Evolutionary conservation across 2,797 vertebrate genomes (phyloP).

Genomic region (Apodemus agrarius): DNA sequence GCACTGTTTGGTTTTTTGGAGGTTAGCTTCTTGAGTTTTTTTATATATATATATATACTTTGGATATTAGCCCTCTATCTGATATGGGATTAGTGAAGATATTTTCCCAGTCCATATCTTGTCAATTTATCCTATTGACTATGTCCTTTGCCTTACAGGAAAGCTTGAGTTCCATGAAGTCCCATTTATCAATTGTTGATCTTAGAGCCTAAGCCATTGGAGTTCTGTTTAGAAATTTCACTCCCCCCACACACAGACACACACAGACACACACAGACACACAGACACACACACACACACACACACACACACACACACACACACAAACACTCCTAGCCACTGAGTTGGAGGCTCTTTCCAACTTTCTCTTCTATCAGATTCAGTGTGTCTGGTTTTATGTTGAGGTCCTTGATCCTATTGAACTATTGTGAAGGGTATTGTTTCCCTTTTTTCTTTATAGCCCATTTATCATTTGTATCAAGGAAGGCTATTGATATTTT

Average conservation of each 20-base stretch:
- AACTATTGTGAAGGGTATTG: neutral
- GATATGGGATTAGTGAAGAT: neutral
- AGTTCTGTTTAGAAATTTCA: neutral
- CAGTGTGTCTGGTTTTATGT: neutral
- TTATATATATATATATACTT: no score
- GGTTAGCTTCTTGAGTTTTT: neutral
- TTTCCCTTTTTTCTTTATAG: no score
- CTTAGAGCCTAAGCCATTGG: neutral
- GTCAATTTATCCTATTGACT: neutral
- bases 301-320: no score
- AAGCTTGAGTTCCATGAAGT: neutral
- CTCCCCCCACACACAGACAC: no score
- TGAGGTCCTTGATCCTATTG: neutral
- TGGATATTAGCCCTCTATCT: neutral
- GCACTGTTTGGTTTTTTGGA: neutral
- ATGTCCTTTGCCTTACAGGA: neutral
- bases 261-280: no score
- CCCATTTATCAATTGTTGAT: neutral
- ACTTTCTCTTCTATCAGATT: neutral
- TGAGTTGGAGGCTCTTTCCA: neutral
- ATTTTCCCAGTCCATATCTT: neutral
- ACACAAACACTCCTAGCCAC: no score
- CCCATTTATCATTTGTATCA: no score
- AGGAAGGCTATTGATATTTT: no score
- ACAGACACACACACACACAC: no score